These are phyloP conservation scores for Sinopyrophorus schimmeli DNA, from an alignment of 2,888 invertebrate genomes.

Conservation along the genomic window DNA sequence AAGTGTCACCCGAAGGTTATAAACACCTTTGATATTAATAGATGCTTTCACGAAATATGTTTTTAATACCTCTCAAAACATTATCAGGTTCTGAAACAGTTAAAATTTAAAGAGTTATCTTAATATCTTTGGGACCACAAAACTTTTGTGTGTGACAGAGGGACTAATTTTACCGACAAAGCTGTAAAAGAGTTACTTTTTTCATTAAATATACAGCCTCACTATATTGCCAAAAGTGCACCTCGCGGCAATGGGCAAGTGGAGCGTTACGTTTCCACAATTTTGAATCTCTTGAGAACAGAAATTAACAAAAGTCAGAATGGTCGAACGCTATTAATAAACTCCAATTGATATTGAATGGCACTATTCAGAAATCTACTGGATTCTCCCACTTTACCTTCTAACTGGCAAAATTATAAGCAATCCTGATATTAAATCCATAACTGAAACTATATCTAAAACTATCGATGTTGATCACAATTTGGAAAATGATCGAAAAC, in stretches of 20 bases:
- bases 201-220: slow-evolving; percentile 15
- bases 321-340: slow-evolving; percentile 23
- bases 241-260: slow-evolving; percentile 31
- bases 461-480: slow-evolving; percentile 2
- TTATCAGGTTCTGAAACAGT: slow-evolving; percentile 10
- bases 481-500: slow-evolving; percentile 26
- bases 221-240: slow-evolving; percentile 21
- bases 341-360: neutral
- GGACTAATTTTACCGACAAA: slow-evolving; percentile 30
- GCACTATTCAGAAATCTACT: slow-evolving; percentile 27
- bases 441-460: slow-evolving; percentile 15
- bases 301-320: slow-evolving; percentile 27
- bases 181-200: slow-evolving; percentile 15
- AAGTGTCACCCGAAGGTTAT: neutral
- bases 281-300: slow-evolving; percentile 12
- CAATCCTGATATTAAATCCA: slow-evolving; percentile 14
- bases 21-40: slow-evolving; percentile 3
- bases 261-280: slow-evolving; percentile 26
- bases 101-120: too few relatives aligned
- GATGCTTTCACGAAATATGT: slow-evolving; percentile 29
- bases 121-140: too few relatives aligned
- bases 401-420: slow-evolving; percentile 19
- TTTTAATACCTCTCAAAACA: slow-evolving; percentile 26
- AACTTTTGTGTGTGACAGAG: slow-evolving; percentile 24
- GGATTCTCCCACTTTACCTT: slow-evolving; percentile 28